Evolutionary conservation across 2,888 invertebrate genomes (phyloP), one percentile per base, ranked within the genome.

Genomic region (Hyles lineata): DNA sequence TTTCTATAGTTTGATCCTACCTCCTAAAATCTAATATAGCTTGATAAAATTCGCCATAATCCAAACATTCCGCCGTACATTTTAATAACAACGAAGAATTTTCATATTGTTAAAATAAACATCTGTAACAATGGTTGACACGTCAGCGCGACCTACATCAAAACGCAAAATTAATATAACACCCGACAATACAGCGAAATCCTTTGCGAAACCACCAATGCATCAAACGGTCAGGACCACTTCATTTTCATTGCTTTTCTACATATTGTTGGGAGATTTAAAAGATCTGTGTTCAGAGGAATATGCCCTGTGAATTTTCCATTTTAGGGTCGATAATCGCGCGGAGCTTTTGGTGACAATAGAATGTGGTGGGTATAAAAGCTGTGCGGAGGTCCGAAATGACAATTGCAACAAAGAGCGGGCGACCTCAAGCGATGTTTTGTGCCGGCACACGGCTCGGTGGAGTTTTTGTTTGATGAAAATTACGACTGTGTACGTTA

Each of bases 221-320:
- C 84, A 85, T 86, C 86, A 85, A 83, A 83, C 84, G 84, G 84
- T 86, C 87, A 84, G 83, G 84, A 86, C 80, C 85, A 84, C 85
- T 89, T 87, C 86, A 86, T 87, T 87, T 87, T 87, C 87, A 83
- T 84, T 82, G 82, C 85, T 81, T 88, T 86, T 86, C 82, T 81
- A 76, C 71, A 23, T 71, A 62, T 71, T 29, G 52, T 63, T 67
- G 67, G 67, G 67, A 50, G 50, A 50, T 67, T 67, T 67, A 67
- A 67, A 67, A 43, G 63, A 67, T 63, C 29, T 50, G 43, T 67
- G 7, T 1, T 6, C 50, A 23, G 23, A 17, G 58, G 58, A 72
- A 32, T 19, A 19, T 58, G 19, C 15, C 19, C 63, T 43, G 23
- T 72, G 55, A 23, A 11, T 23, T 55, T 9, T 50, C 43, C 17